Conservation (phyloP, 1,140 invertebrate genomes). For the Caenorhabditis tropicalis region DNA sequence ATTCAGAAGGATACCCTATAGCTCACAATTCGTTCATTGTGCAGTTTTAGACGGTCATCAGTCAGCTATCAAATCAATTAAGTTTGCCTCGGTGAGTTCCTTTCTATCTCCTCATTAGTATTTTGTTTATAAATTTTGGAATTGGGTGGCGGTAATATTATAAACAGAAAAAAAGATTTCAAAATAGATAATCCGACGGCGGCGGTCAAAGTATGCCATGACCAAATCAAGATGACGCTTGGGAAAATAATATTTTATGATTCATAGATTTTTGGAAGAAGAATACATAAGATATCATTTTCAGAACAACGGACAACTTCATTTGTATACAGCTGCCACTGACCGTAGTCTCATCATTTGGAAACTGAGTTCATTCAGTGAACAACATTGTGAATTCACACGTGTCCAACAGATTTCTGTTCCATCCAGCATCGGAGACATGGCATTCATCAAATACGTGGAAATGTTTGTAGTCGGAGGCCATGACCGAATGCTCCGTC, state of each 20-base stretch:
- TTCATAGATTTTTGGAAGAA: too few species aligned
- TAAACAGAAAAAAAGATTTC: not conserved
- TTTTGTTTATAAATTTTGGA: not conserved
- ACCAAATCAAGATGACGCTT: too few species aligned
- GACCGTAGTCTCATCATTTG: constrained; percentile 22
- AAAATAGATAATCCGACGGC: too few species aligned
- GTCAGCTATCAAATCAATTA: constrained; percentile 10
- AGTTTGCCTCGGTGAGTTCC: constrained; percentile 35
- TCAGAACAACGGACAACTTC: constrained; percentile 25
- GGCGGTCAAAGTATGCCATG: too few species aligned
- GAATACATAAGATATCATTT: too few species aligned
- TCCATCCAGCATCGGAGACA: not conserved
- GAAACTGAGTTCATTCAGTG: constrained; percentile 21
- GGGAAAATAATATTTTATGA: too few species aligned
- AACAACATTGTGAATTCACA: constrained; percentile 18
- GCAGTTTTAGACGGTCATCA: constrained; percentile 16
- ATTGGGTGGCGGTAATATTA: not conserved
- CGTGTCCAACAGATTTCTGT: not conserved
- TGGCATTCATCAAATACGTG: constrained; percentile 19
- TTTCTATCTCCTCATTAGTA: too few species aligned
- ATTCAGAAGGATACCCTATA: constrained; percentile 13
- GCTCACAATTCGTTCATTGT: constrained; percentile 26
- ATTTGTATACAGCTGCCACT: not conserved
- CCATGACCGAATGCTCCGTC: constrained; percentile 12
- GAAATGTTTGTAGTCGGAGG: constrained; percentile 1